Evolutionary conservation across 2,888 invertebrate species (phyloP), one percentile per base, ranked within the genome.

Genomic region (Agrypnus murinus): DNA sequence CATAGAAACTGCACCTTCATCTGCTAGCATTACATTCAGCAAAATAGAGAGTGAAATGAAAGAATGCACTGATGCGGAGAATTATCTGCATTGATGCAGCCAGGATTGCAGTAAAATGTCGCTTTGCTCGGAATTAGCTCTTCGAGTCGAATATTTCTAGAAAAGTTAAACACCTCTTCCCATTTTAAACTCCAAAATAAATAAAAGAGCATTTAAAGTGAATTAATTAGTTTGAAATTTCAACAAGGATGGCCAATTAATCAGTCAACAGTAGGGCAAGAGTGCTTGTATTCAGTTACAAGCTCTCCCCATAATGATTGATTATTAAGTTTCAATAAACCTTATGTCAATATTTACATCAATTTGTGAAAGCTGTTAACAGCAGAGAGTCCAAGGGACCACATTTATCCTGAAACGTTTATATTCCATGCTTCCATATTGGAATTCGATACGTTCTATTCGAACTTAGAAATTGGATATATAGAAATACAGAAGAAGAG

Each of bases 381-480:
- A 55, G 31, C 7, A 3, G 15, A 55, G n/a, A 4, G n/a, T 34
- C 15, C n/a, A n/a, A n/a, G n/a, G n/a, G 36, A 36, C 55, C n/a
- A 15, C 55, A 55, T 55, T 25, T 55, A 31, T 14, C 55, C 34
- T 15, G 25, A 55, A 55, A 55, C 34, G 55, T 36, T 55, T 25
- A 5, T n/a, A n/a, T n/a, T n/a, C n/a, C 8, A 10, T 17, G 34
- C 17, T 17, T 55, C 34, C 55, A 12, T n/a, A 5, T 4, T 10
- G 48, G 55, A 64, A 64, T 64, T 55, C 55, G 31, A 64, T 65
- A 34, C 43, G 32, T 57, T 45, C 46, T 8, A 58, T 63, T 45
- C 57, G 48, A 57, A 68, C 38, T 40, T 45, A 63, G 53, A 50
- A 63, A 55, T 68, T 63, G 45, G 60, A 62, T 63, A n/a, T n/a